Percentiles rank a stretch among this genome's conserved stretches.
Evolutionary conservation across 1,140 invertebrate genomes (phyloP).

Genomic region (Cephus cinctus): DNA sequence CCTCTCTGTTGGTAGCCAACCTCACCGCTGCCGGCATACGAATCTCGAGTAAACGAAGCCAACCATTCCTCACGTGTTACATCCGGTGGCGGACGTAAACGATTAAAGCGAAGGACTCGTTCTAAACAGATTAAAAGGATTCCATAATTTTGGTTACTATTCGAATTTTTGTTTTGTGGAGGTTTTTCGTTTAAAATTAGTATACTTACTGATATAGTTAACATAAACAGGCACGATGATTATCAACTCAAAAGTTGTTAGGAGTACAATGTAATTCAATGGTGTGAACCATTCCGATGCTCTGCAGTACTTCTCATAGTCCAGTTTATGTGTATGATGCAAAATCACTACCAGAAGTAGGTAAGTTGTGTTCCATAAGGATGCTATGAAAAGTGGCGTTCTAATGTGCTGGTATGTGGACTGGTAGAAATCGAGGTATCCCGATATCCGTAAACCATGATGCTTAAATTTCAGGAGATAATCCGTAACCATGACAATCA

Average conservation of each 20-base stretch:
- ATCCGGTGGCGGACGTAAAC: conserved; percentile 57
- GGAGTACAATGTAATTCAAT: conserved; percentile 57
- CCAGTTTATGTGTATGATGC: conserved; percentile 63
- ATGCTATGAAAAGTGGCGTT: conserved; percentile 63
- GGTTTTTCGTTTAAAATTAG: neutral
- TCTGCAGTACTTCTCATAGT: conserved; percentile 62
- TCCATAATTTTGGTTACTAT: conserved; percentile 1
- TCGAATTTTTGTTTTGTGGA: neutral
- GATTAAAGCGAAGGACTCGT: conserved; percentile 62
- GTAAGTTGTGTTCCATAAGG: conserved; percentile 63
- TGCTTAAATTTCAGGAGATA: conserved; percentile 60
- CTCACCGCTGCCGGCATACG: conserved; percentile 54
- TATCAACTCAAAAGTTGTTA: conserved; percentile 59
- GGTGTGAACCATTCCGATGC: conserved; percentile 60
- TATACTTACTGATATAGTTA: conserved; percentile 62
- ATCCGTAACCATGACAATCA: conserved; percentile 62
- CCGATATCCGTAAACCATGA: conserved; percentile 60
- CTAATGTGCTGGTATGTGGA: conserved; percentile 61
- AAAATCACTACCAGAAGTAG: conserved; percentile 61
- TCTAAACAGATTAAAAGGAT: conserved; percentile 43
- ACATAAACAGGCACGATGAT: conserved; percentile 59
- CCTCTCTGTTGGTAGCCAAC: conserved; percentile 60
- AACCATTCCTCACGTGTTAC: conserved; percentile 61
- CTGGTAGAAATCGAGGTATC: conserved; percentile 69
- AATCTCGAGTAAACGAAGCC: conserved; percentile 52